Percentiles rank a stretch among this genome's conserved stretches.
phyloP scores from a whole-genome alignment of 1,140 invertebrate species.

The Caenorhabditis inopinata region DNA sequence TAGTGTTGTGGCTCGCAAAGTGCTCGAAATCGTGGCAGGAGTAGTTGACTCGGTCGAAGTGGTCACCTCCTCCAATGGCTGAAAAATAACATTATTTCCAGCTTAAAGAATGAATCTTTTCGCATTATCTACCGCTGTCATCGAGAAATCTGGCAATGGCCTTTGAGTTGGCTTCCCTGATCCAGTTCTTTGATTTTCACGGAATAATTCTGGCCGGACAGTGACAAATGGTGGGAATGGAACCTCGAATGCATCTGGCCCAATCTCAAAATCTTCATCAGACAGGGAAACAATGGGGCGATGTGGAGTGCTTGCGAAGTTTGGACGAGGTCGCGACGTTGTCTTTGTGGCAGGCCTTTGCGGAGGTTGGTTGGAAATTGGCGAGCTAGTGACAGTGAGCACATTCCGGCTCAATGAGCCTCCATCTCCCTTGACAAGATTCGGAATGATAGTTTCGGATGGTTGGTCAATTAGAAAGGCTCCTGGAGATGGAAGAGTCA shows the following conservation, averaged over 20 bases:
- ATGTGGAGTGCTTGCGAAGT: slow-evolving; percentile 40
- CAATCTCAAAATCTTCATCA: slow-evolving; percentile 55
- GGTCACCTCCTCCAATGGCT: not conserved
- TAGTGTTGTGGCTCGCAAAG: not conserved
- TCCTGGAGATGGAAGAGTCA: not conserved
- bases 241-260: slow-evolving; percentile 62
- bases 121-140: not conserved
- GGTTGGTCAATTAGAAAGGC: slow-evolving; percentile 44
- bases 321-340: slow-evolving; percentile 17
- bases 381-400: not conserved
- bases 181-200: not conserved
- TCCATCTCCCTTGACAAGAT: not conserved
- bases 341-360: not conserved
- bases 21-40: not conserved
- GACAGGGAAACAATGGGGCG: slow-evolving; percentile 47
- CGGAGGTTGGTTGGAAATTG: not conserved
- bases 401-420: not conserved
- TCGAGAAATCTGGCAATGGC: slow-evolving; percentile 17
- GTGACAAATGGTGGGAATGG: slow-evolving; percentile 59
- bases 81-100: too few relatives aligned
- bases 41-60: not conserved
- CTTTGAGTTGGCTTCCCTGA: not conserved
- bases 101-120: too few relatives aligned
- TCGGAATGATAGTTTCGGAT: not conserved
- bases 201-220: slow-evolving; percentile 47